Conservation (phyloP, 2,113 vertebrate genomes). For the Xyrauchen texanus region DNA sequence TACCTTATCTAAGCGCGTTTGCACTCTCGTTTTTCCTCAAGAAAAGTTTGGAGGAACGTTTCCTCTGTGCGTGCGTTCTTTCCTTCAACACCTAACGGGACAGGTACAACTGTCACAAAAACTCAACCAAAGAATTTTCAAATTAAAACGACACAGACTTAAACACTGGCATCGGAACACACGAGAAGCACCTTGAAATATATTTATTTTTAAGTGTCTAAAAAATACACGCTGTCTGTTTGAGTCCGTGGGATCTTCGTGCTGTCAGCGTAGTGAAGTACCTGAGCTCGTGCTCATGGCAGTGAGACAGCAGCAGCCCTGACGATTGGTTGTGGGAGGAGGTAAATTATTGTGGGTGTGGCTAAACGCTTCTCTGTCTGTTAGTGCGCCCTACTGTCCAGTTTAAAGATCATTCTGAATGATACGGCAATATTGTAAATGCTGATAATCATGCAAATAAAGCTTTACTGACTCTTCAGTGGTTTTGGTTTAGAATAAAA, state of each 20-base stretch:
- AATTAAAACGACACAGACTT: background rate
- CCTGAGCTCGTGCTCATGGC: background rate
- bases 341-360: background rate
- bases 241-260: background rate
- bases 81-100: constrained; percentile 35
- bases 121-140: constrained; percentile 39
- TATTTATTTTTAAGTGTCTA: background rate
- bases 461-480: too few relatives aligned
- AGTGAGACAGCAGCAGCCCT: constrained; percentile 16
- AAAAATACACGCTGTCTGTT: constrained; percentile 3
- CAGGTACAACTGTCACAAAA: constrained; percentile 10
- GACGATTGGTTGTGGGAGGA: constrained; percentile 14
- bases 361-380: background rate
- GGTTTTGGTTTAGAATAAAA: too few relatives aligned
- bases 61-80: constrained; percentile 27
- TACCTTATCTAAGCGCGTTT: constrained; percentile 34
- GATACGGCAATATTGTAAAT: too few relatives aligned
- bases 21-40: background rate
- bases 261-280: constrained; percentile 17
- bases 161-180: background rate
- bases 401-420: background rate
- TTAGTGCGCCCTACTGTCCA: constrained; percentile 45
- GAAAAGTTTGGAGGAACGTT: constrained; percentile 14
- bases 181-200: background rate
- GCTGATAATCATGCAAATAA: too few relatives aligned